A percentile compares a stretch with the other conserved stretches of the same genome.
These are phyloP conservation scores for Adelphocoris suturalis DNA, from an alignment of 2,888 invertebrate genomes.

Conservation along the genomic window DNA sequence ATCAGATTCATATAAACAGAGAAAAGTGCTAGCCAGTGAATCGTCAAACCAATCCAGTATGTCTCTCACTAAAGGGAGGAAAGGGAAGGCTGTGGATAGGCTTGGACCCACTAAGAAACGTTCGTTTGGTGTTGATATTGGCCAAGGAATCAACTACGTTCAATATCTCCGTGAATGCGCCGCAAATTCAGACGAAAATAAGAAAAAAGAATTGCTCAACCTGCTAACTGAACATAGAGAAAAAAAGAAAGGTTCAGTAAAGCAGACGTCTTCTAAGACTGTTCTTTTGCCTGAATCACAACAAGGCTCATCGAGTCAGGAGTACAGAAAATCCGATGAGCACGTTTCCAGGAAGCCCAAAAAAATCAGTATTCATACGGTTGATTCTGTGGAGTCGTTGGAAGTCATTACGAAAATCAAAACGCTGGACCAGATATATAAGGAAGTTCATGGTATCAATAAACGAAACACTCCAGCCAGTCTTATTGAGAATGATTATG, in stretches of 20 bases:
- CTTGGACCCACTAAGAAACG: conserved; percentile 50
- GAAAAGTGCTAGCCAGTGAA: too few species aligned
- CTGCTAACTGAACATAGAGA: not conserved
- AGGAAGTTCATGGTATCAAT: conserved; percentile 65
- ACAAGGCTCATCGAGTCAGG: not conserved
- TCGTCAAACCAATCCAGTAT: not conserved
- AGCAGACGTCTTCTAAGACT: not conserved
- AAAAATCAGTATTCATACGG: not conserved
- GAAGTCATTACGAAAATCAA: not conserved
- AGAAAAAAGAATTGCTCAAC: conserved; percentile 36
- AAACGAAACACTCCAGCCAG: conserved; percentile 17
- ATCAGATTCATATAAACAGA: too few species aligned
- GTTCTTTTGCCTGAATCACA: not conserved
- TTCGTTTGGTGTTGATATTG: conserved; percentile 57
- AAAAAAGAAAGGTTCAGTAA: not conserved
- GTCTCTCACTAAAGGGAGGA: not conserved
- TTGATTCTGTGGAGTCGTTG: not conserved
- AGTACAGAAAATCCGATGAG: not conserved
- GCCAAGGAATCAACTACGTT: conserved; percentile 52
- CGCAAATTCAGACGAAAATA: conserved; percentile 3
- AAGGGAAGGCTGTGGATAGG: not conserved
- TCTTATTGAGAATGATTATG: conserved; percentile 49
- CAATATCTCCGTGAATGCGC: conserved; percentile 38
- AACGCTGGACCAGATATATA: conserved; percentile 60
- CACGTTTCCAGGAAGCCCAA: not conserved